Conservation (phyloP, 2,113 vertebrate species). For the Dissostichus mawsoni region DNA sequence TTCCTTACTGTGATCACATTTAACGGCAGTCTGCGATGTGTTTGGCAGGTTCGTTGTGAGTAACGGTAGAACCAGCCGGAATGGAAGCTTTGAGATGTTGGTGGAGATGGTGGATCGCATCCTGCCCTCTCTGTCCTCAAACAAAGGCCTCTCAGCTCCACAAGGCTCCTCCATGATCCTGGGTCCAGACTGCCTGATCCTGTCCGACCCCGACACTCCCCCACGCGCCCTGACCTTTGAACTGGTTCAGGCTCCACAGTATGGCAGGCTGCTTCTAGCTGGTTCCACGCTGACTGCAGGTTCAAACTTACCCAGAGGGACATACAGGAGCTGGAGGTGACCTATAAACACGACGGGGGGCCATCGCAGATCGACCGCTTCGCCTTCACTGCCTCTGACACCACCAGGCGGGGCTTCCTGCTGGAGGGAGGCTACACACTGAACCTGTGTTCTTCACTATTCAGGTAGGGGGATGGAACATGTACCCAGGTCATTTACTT, state of each 20-base stretch:
- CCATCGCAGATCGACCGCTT: constrained; percentile 87
- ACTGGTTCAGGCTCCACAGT: constrained; percentile 85
- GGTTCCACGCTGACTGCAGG: constrained; percentile 72
- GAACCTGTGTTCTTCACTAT: constrained; percentile 90
- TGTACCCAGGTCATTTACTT: too few species aligned
- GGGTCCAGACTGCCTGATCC: constrained; percentile 84
- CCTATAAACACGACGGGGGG: constrained; percentile 88
- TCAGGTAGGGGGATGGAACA: constrained; percentile 80
- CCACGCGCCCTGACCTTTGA: constrained; percentile 85
- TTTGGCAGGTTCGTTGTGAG: constrained; percentile 92
- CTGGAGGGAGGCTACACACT: constrained; percentile 84
- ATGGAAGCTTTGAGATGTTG: constrained; percentile 85
- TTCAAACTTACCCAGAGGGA: constrained; percentile 90
- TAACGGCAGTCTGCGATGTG: neutral
- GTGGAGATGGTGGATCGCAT: constrained; percentile 87
- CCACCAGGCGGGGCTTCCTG: constrained; percentile 88
- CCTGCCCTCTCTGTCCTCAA: constrained; percentile 86
- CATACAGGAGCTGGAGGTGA: constrained; percentile 85
- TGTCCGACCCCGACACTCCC: constrained; percentile 90
- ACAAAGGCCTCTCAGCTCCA: constrained; percentile 84
- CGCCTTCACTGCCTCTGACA: constrained; percentile 89
- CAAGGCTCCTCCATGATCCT: constrained; percentile 85
- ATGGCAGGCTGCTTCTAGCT: constrained; percentile 84
- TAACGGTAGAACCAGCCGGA: constrained; percentile 90
- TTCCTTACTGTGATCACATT: neutral